Conservation (phyloP, 2,797 vertebrate genomes). For the Pseudochirops corinnae region DNA sequence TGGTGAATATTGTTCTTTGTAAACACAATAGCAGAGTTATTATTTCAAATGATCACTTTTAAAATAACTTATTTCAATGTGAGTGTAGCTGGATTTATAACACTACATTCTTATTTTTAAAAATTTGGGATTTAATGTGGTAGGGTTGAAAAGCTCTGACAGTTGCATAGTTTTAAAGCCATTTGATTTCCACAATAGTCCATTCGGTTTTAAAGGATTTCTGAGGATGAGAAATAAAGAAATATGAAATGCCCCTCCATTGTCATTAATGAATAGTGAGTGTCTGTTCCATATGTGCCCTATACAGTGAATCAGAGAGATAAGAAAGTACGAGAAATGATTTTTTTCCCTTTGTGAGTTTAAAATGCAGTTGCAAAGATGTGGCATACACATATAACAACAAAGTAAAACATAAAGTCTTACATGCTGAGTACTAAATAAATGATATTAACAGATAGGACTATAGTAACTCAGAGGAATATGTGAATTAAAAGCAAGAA, state of each 20-base stretch:
- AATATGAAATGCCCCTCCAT: not conserved
- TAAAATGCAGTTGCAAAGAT: not conserved
- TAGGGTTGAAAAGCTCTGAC: not conserved
- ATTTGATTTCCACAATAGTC: not conserved
- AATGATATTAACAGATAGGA: not conserved
- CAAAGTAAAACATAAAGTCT: not conserved
- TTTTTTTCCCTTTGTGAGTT: not conserved
- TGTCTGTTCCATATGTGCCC: not conserved
- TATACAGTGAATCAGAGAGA: not conserved
- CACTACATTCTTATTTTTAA: not conserved
- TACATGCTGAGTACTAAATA: not conserved
- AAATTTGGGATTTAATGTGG: not conserved
- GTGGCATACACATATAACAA: not conserved
- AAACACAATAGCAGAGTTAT: not conserved
- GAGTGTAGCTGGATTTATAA: not conserved
- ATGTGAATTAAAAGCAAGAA: not conserved
- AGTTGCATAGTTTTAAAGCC: not conserved
- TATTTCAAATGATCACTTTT: not conserved
- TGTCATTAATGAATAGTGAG: not conserved
- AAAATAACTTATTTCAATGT: not conserved
- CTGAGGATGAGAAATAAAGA: not conserved
- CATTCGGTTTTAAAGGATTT: not conserved
- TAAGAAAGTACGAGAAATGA: not conserved
- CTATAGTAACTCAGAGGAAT: conserved; percentile 15
- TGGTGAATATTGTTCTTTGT: not conserved